These are phyloP conservation scores for Pipistrellus pygmaeus DNA, from an alignment of 2,797 vertebrate genomes.

Conservation along the genomic window DNA sequence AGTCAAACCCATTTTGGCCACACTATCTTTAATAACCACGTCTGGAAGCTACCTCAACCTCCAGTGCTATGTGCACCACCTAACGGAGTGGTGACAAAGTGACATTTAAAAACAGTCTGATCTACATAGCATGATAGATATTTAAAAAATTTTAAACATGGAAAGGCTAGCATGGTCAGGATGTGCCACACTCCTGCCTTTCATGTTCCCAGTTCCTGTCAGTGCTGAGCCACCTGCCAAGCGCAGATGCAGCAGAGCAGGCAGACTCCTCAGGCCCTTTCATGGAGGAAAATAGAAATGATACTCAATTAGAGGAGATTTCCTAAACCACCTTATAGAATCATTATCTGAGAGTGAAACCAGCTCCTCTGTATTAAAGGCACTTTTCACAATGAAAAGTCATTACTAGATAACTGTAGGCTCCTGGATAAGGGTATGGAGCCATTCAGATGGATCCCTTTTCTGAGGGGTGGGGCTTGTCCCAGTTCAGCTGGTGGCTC, in stretches of 20 bases:
- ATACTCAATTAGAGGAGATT: constrained; percentile 65
- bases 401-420: background rate
- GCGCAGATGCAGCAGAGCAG: background rate
- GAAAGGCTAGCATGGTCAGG: background rate
- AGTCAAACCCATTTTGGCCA: background rate
- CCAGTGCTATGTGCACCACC: background rate
- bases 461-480: accelerated
- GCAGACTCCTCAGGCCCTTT: constrained; percentile 44
- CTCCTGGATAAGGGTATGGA: background rate
- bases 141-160: background rate
- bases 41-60: background rate
- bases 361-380: constrained; percentile 12
- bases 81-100: background rate
- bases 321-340: constrained; percentile 52
- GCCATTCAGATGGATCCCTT: background rate
- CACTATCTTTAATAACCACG: background rate
- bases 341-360: constrained; percentile 12
- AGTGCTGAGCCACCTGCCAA: accelerated
- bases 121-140: background rate
- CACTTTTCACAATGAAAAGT: background rate
- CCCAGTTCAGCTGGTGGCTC: too few relatives aligned
- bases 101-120: too few relatives aligned
- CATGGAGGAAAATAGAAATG: constrained; percentile 65
- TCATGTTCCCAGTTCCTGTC: background rate
- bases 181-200: background rate